These are phyloP conservation scores for Pyralis farinalis DNA, from an alignment of 2,888 invertebrate species.

Conservation along the genomic window DNA sequence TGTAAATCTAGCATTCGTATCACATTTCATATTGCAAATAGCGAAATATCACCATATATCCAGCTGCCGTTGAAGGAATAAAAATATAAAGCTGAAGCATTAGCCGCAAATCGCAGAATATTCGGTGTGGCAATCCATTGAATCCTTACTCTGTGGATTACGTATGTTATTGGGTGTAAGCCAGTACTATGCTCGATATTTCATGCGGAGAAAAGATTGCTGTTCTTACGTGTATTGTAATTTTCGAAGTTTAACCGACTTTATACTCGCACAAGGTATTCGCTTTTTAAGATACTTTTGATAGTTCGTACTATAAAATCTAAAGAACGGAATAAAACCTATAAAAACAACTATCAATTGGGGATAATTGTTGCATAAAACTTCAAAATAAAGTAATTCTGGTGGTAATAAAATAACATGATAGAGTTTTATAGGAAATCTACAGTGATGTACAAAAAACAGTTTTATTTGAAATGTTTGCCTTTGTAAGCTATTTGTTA, in stretches of 20 bases:
- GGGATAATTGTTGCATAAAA: no score
- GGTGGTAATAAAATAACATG: no score
- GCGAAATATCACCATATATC: neutral
- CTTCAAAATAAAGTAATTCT: no score
- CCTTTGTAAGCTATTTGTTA: no score
- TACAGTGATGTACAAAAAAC: no score
- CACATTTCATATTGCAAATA: neutral
- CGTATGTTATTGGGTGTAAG: conserved; percentile 8
- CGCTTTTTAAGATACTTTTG: no score
- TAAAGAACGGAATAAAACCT: no score
- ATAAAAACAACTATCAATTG: no score
- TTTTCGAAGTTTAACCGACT: neutral
- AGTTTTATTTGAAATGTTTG: no score
- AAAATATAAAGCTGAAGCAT: conserved; percentile 4
- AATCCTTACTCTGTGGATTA: conserved; percentile 7
- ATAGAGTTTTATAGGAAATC: no score
- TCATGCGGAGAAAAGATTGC: conserved; percentile 1
- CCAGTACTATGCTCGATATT: neutral
- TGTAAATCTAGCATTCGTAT: neutral
- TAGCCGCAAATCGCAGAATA: conserved; percentile 8
- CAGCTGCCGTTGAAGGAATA: conserved; percentile 6
- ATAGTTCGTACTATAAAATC: no score
- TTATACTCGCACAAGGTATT: no score
- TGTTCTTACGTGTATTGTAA: neutral
- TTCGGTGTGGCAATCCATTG: conserved; percentile 8